phyloP scores from a whole-genome alignment of 2,797 vertebrate species.

The Pachyuromys duprasi region DNA sequence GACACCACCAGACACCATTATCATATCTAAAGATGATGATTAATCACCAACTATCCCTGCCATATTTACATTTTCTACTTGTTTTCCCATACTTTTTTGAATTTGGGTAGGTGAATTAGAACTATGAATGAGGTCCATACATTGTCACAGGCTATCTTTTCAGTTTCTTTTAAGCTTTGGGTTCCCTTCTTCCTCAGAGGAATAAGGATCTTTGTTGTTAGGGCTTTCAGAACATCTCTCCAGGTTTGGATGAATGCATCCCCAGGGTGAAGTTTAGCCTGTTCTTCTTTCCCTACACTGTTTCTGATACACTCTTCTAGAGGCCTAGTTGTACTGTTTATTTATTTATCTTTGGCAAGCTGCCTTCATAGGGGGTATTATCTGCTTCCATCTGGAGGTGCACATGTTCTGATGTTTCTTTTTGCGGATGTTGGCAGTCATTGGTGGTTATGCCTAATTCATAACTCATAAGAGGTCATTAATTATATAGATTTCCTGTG shows the following conservation, averaged over 20 bases:
- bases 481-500: too few relatives aligned
- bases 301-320: not conserved
- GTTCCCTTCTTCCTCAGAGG: not conserved
- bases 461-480: not conserved
- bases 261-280: not conserved
- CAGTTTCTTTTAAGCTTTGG: not conserved
- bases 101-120: not conserved
- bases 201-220: not conserved
- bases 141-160: not conserved
- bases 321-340: not conserved
- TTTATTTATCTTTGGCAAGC: slow-evolving; percentile 26
- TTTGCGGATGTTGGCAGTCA: not conserved
- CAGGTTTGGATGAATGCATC: not conserved
- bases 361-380: not conserved
- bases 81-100: not conserved
- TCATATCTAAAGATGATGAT: not conserved
- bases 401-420: not conserved
- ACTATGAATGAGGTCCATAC: not conserved
- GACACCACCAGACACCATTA: not conserved
- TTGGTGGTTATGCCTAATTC: not conserved
- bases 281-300: not conserved
- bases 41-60: not conserved
- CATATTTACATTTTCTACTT: not conserved
- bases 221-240: slow-evolving; percentile 18
- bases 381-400: not conserved